phyloP scores from a whole-genome alignment of 1,140 invertebrate species.

The Lepeophtheirus salmonis region DNA sequence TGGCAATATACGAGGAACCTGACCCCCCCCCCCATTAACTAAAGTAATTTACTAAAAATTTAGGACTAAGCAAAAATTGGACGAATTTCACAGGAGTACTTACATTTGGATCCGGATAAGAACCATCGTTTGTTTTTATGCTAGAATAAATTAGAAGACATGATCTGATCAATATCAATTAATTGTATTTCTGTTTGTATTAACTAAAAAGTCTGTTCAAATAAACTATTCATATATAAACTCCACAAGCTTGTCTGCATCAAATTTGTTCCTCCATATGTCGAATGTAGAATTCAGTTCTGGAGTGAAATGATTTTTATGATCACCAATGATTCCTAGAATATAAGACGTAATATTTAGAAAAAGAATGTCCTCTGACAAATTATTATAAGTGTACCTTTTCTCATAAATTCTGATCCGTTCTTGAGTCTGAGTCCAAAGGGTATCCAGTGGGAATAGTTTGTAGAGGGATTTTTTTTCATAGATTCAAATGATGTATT shows the following conservation, averaged over 20 bases:
- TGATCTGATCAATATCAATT: too few species aligned
- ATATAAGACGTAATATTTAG: not conserved
- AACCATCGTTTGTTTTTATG: too few species aligned
- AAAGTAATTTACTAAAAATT: too few species aligned
- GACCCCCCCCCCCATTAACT: too few species aligned
- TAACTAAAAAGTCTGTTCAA: too few species aligned
- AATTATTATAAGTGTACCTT: not conserved
- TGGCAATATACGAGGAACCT: too few species aligned
- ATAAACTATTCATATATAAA: not conserved
- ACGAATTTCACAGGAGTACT: too few species aligned
- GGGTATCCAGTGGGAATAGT: slow-evolving; percentile 1
- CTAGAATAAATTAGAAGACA: too few species aligned
- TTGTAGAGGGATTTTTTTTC: slow-evolving; percentile 10
- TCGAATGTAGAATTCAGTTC: not conserved
- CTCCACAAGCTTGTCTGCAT: not conserved
- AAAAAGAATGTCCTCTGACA: not conserved
- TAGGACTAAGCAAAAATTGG: too few species aligned
- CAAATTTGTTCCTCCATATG: not conserved
- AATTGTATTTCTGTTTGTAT: too few species aligned
- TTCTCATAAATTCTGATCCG: slow-evolving; percentile 3
- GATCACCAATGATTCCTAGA: slow-evolving; percentile 2
- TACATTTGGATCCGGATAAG: too few species aligned
- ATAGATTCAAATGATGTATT: slow-evolving; percentile 12
- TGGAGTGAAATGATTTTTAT: slow-evolving; percentile 4
- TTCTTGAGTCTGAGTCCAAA: not conserved